Evolutionary conservation across 2,797 vertebrate genomes (phyloP).

Genomic region (Sebastes hopkinsi): DNA sequence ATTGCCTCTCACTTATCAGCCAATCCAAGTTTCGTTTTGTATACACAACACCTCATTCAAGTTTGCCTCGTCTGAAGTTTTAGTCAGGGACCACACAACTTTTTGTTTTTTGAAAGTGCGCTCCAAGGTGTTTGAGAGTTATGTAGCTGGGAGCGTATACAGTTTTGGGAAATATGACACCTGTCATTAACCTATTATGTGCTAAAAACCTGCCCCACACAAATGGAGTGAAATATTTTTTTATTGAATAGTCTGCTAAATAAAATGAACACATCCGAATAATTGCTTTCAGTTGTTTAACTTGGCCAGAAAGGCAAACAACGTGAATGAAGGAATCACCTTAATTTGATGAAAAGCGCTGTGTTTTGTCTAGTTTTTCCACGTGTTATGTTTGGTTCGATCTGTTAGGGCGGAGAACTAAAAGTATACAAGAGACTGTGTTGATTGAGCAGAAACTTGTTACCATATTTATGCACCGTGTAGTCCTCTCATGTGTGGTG

Average conservation of each 20-base stretch:
- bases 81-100: not conserved
- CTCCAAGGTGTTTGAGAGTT: not conserved
- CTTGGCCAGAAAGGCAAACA: slow-evolving; percentile 53
- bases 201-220: slow-evolving; percentile 20
- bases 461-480: not conserved
- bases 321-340: slow-evolving; percentile 22
- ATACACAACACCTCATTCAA: slow-evolving; percentile 48
- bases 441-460: slow-evolving; percentile 1
- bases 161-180: slow-evolving; percentile 25
- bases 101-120: not conserved
- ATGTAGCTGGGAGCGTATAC: not conserved
- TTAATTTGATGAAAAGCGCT: slow-evolving; percentile 26
- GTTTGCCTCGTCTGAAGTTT: slow-evolving; percentile 25
- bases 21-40: slow-evolving; percentile 14
- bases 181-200: slow-evolving; percentile 46
- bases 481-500: not conserved
- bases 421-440: not conserved
- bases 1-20: slow-evolving; percentile 33
- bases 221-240: slow-evolving; percentile 23
- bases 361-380: slow-evolving; percentile 9
- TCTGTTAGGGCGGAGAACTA: not conserved
- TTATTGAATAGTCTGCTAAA: slow-evolving; percentile 39
- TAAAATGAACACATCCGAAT: slow-evolving; percentile 58
- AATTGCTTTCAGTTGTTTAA: slow-evolving; percentile 70
- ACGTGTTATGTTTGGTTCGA: slow-evolving; percentile 11